Conservation (phyloP, 2,888 invertebrate species). For the Calephelis perditalis region DNA sequence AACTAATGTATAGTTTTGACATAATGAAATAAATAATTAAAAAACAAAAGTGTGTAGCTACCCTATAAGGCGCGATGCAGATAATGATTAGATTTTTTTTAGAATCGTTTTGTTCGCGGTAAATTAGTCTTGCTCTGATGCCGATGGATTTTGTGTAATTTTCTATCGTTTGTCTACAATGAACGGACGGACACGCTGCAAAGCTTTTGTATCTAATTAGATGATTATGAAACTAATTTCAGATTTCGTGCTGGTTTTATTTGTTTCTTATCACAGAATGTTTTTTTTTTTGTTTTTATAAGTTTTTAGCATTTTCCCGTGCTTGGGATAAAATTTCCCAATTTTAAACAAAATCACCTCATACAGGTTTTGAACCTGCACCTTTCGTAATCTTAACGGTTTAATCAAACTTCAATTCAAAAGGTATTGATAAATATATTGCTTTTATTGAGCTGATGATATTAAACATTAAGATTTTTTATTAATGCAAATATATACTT, state of each 20-base stretch:
- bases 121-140: slow-evolving; percentile 67
- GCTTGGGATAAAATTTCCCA: too few relatives aligned
- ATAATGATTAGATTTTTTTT: slow-evolving; percentile 59
- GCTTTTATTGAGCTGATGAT: too few relatives aligned
- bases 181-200: slow-evolving; percentile 1
- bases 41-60: neutral
- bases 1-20: neutral
- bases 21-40: neutral
- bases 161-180: slow-evolving; percentile 42
- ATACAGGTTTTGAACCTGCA: too few relatives aligned
- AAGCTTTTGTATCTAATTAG: slow-evolving; percentile 23
- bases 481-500: too few relatives aligned
- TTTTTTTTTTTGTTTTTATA: neutral
- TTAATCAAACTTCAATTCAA: too few relatives aligned
- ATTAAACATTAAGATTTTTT: too few relatives aligned
- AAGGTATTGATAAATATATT: too few relatives aligned
- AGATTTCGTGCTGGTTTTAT: neutral
- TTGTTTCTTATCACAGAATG: neutral
- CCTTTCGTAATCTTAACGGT: too few relatives aligned
- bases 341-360: too few relatives aligned
- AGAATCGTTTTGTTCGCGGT: slow-evolving; percentile 67
- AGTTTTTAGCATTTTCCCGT: too few relatives aligned
- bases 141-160: slow-evolving; percentile 58
- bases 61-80: slow-evolving; percentile 42
- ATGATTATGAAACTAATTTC: slow-evolving; percentile 1